Evolutionary conservation across 2,797 vertebrate genomes (phyloP).

Genomic region (Vipera ursinii): DNA sequence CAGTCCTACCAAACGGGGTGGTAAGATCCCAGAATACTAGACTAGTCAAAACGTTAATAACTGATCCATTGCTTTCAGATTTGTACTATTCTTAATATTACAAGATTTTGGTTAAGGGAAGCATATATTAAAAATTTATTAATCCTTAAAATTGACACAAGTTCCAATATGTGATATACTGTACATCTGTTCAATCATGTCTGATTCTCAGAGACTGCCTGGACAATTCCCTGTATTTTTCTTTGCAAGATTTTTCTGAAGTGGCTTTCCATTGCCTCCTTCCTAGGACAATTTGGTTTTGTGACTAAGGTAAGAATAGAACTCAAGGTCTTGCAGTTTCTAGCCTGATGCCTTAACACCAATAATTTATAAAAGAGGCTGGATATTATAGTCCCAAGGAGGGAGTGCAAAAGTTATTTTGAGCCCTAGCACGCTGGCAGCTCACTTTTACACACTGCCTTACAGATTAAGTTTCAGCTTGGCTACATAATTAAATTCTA

Average conservation of each 20-base stretch:
- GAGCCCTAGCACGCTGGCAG: conserved; percentile 50
- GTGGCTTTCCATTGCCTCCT: too few species aligned
- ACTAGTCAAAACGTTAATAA: not conserved
- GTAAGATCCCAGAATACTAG: not conserved
- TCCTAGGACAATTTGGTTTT: too few species aligned
- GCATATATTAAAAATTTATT: not conserved
- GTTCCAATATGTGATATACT: too few species aligned
- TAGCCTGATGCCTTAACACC: not conserved
- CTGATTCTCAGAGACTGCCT: too few species aligned
- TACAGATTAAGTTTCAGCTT: conserved; percentile 58
- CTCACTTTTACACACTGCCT: conserved; percentile 42
- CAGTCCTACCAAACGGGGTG: not conserved
- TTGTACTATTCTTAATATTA: not conserved
- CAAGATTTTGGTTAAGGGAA: not conserved
- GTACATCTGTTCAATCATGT: too few species aligned
- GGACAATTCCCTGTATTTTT: too few species aligned
- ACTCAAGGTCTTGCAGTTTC: too few species aligned
- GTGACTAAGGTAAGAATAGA: too few species aligned
- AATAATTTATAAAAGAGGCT: conserved; percentile 31
- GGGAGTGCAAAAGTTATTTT: conserved; percentile 59
- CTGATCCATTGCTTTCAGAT: not conserved
- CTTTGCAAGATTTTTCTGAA: too few species aligned
- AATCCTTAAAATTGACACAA: not conserved
- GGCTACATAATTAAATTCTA: conserved; percentile 40
- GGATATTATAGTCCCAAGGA: conserved; percentile 47